Evolutionary conservation across 2,797 vertebrate species (phyloP).

Genomic region (Euthynnus affinis): DNA sequence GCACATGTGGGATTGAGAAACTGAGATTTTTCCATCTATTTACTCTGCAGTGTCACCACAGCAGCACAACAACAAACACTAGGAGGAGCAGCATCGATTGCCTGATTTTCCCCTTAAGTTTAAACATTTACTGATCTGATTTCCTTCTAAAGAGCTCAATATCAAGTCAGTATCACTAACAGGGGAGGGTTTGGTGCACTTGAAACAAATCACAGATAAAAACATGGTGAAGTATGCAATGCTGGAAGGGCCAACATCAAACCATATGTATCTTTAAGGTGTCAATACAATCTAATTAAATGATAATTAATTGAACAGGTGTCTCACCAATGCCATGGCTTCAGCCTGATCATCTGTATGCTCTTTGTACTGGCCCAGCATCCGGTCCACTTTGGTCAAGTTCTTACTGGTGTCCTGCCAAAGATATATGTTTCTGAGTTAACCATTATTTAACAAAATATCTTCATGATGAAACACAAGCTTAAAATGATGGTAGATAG

Average conservation of each 20-base stretch:
- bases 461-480: not conserved
- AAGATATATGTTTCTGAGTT: not conserved
- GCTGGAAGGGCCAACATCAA: not conserved
- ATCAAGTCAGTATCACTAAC: not conserved
- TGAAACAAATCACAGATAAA: not conserved
- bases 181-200: not conserved
- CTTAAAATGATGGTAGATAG: not conserved
- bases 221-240: not conserved
- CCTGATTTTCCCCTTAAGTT: not conserved
- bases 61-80: no score
- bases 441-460: no score
- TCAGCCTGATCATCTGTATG: constrained; percentile 91
- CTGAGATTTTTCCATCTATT: no score
- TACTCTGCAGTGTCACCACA: not conserved
- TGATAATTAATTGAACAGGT: not conserved
- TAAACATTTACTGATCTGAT: not conserved
- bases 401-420: constrained; percentile 93
- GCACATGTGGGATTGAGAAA: not conserved
- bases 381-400: constrained; percentile 91
- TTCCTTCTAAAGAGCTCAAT: not conserved
- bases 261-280: not conserved
- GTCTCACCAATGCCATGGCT: constrained; percentile 90
- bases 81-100: no score
- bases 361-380: constrained; percentile 93
- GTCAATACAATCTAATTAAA: not conserved